These are phyloP conservation scores for Pogonocichla stellata DNA, from an alignment of 2,113 vertebrate species.

Conservation along the genomic window DNA sequence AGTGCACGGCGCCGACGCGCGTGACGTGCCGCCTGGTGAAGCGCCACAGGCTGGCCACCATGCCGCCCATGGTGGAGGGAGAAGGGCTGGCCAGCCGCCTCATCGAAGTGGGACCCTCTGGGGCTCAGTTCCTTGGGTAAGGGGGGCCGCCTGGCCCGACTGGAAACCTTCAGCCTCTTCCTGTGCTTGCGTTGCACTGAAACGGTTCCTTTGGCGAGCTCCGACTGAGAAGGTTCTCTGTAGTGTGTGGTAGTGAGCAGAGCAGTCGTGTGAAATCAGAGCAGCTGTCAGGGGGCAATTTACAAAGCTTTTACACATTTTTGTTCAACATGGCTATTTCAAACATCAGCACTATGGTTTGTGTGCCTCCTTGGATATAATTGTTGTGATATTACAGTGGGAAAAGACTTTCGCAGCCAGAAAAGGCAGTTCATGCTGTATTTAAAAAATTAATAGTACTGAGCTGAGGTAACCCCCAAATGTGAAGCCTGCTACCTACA, in stretches of 20 bases:
- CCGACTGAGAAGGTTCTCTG: not conserved
- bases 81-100: conserved; percentile 93
- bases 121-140: conserved; percentile 99
- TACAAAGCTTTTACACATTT: not conserved
- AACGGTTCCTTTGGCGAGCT: not conserved
- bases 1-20: conserved; percentile 93
- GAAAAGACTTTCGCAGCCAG: not conserved
- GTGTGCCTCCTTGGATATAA: not conserved
- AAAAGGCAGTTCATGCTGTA: not conserved
- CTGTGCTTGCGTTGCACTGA: not conserved
- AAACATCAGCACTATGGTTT: not conserved
- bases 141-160: conserved; percentile 33
- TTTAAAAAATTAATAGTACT: not conserved
- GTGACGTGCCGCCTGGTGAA: conserved; percentile 97
- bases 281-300: not conserved
- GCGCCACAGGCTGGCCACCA: conserved; percentile 92
- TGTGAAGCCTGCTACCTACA: not conserved
- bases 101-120: conserved; percentile 95
- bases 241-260: accelerated
- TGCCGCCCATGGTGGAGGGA: conserved; percentile 97
- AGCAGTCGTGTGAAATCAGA: not conserved
- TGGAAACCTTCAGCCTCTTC: not conserved
- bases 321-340: not conserved
- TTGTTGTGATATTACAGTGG: not conserved
- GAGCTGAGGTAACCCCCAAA: not conserved